Base-by-base conservation (phyloP, 2,113 vertebrate genomes). In the Chaetorhynchus papuensis region DNA sequence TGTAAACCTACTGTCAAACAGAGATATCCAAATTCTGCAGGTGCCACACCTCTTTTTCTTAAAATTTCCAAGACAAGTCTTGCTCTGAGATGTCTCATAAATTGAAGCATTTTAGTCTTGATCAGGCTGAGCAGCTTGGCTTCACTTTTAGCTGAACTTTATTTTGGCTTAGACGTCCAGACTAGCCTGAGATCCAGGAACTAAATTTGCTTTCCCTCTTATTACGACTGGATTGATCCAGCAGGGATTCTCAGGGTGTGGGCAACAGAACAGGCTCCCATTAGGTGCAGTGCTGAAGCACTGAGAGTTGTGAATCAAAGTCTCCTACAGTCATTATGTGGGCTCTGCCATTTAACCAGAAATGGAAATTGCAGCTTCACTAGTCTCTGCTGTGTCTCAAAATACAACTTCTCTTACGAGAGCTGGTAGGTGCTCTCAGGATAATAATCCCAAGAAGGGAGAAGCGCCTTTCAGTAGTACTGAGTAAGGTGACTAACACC, bases 111-210 rank as follows among this genome's bases (percentile, higher is more conserved):
- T 88, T 93, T 60, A 2, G 44, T 26, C 87, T 72, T 82, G 49
- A 92, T 94, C 35, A 56, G 77, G 22, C 77, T 75, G 65, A 94
- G 49, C 56, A 89, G 41, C 53, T 84, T 91, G 94, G 44, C 80
- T 94, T 93, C 91, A 89, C 90, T 95, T 94, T 78, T 89, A 56
- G 56, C 79, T 97, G 93, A 96, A 96, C 94, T 96, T 96, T 97
- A 89, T 94, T 93, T 97, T 96, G 96, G 93, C 94, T 95, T 92
- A 30, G 65, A 88, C 35, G 89, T 89, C 44, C 59, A 90, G 96
- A 78, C 91, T 95, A 87, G 94, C 83, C 39, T 44, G 69, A 87
- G 77, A 78, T 95, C 89, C 93, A 92, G 91, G 41, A 95, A 94
- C n/a, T 91, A 33, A 92, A 94, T 91, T 91, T 91, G 56, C 69